Evolutionary conservation across 2,113 vertebrate species (phyloP).

Genomic region (Phaethornis superciliosus): DNA sequence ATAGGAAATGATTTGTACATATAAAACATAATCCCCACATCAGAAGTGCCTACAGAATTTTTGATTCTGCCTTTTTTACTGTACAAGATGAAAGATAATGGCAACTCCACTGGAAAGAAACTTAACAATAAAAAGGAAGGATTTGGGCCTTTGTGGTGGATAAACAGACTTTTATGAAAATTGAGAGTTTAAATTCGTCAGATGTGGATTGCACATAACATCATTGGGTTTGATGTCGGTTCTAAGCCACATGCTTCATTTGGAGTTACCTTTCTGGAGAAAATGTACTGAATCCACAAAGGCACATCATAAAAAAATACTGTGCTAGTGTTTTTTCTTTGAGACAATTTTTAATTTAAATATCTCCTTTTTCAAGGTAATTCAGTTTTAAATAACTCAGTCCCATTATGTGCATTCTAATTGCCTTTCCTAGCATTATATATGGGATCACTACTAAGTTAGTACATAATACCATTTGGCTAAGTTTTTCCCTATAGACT

Average conservation of each 20-base stretch:
- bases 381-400: background rate
- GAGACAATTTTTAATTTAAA: conserved; percentile 8
- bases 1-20: background rate
- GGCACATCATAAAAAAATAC: background rate
- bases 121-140: background rate
- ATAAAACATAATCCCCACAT: background rate
- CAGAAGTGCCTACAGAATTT: background rate
- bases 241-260: background rate
- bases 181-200: background rate
- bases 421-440: background rate
- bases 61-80: background rate
- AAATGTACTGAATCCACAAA: background rate
- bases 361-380: background rate
- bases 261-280: conserved; percentile 6
- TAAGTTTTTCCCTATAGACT: background rate
- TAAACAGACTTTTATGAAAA: background rate
- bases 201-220: background rate
- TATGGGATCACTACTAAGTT: background rate
- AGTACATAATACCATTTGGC: background rate
- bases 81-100: conserved; percentile 26
- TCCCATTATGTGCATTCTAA: background rate
- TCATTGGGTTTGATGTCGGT: background rate
- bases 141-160: conserved; percentile 1
- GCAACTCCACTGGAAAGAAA: background rate
- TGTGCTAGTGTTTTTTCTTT: background rate